Evolutionary conservation across 2,888 invertebrate species (phyloP), one percentile per base, ranked within the genome.

Genomic region (Dryobotodes eremita): DNA sequence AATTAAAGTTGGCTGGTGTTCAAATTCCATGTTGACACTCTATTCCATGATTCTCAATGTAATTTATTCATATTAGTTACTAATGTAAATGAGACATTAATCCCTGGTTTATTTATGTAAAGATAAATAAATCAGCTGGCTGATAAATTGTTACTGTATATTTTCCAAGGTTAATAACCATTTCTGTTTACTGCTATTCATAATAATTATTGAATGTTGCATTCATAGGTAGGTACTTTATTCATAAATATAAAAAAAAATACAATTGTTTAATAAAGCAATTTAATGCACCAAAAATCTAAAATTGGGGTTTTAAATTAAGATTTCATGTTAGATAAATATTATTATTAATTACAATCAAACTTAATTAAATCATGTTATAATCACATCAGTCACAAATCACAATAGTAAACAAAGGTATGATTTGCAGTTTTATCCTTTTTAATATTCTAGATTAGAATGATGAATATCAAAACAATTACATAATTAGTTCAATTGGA

Each of bases 401-500:
- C 42, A 42, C 1, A 36, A 1, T 64, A 74, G 26, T 72, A 15
- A 69, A 71, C 55, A 64, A 71, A 71, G 20, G 10, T 71, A 62
- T 66, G 65, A 74, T 77, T 79, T 65, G 50, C 62, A 83, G 71
- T 36, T 79, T 75, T 46, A 77, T 81, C 62, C 71, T 36, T 61
- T 77, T 78, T 79, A 81, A 81, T 79, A 72, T 62, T 76, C 36
- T 77, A 73, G 46, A 84, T 83, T 80, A 75, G 50, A 66, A 59
- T 86, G 77, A 88, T 87, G 84, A 88, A 91, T 90, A 88, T 89
- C 86, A 89, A 92, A 90, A 90, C 91, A 92, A 92, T 93, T 92
- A 91, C 88, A 87, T 89, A 90, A 90, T 92, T 93, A 91, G 92
- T 92, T 93, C 93, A 96, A 95, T 95, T 95, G 94, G 90, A 91